Base-by-base conservation (phyloP, 2,797 vertebrate genomes). In the Glossophaga mutica region DNA sequence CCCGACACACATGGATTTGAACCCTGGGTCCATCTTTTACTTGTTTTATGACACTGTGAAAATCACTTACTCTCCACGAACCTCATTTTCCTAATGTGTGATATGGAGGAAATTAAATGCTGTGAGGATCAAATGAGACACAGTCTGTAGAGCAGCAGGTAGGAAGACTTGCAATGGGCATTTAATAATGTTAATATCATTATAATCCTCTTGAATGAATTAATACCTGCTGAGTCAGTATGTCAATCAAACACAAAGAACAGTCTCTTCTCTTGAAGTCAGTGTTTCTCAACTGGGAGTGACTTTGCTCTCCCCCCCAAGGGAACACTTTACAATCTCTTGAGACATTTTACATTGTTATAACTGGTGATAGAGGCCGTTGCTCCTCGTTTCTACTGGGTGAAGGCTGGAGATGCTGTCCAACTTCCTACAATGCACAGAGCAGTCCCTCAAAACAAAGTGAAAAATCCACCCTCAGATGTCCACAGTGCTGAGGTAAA, bases 171-270 rank as follows among this genome's bases (percentile, higher is more conserved):
- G 16, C 22, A 34, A 16, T 34, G 52, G 34, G 4, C 32, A 57
- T 82, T 73, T 22, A 87, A 9, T 87, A 57, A 86, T 70, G 48
- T 74, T 90, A 79, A 32, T 87, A 83, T 70, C 68, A 32, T 86
- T 90, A 52, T 52, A 79, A 90, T 87, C 76, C 67, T 94, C 94
- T 86, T 44, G 48, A 86, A 62, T 86, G 71, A 84, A 76, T 82
- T 76, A 73, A 83, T 83, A 26, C 52, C 65, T 93, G 55, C 86
- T 0, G 0, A 65, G 42, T 88, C 55, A 83, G 32, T 93, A 83
- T 62, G 32, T 93, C 86, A 95, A 42, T 82, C 78, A 93, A 90
- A 52, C 68, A 70, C 62, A 81, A 82, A 81, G 19, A 62, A 68
- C 29, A 82, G 15, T 78, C 32, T 77, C 52, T 24, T 82, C 48